Evolutionary conservation across 64 coral and sea anemone species (phyloP), one percentile per base, ranked within the genome.

Genomic region (Montipora sp.): DNA sequence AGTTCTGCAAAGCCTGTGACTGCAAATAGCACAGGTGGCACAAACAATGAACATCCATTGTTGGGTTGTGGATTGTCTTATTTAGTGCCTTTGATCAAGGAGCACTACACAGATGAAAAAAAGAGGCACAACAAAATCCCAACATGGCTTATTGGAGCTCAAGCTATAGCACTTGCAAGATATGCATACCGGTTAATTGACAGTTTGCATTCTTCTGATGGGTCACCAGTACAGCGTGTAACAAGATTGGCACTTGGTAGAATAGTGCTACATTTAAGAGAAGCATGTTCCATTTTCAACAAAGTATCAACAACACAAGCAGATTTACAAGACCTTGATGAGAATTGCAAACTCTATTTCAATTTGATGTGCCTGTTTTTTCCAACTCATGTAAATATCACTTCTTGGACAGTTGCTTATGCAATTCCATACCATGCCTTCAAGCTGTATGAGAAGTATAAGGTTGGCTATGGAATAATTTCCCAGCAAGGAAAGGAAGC

Each of bases 161-260:
- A 93, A 87, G 92, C 92, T 20, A 88, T 88, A 46, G 60, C 84
- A 27, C 46, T 93, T n/a, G n/a, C n/a, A n/a, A n/a, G n/a, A n/a
- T n/a, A n/a, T n/a, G n/a, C n/a, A n/a, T n/a, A n/a, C n/a, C n/a
- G n/a, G n/a, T n/a, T n/a, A n/a, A n/a, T n/a, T 50, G 91, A 87
- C 58, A 43, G 83, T 44, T 57, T 87, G 18, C 58, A 73, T 27
- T 14, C 22, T 50, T n/a, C 58, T 13, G 24, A 88, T 75, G 92
- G 88, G 51, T 88, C 63, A 65, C 59, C 48, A 48, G 12, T 75
- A 63, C 76, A 90, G 55, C 43, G 55, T 45, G 22, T 79, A 27
- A 92, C 47, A 47, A 24, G 80, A 15, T 51, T 86, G 18, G 90
- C 80, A 68, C 73, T 78, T 47, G 72, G 90, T 22, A 75, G 55